Evolutionary conservation across 2,888 invertebrate species (phyloP).

Genomic region (Onchidella celtica): DNA sequence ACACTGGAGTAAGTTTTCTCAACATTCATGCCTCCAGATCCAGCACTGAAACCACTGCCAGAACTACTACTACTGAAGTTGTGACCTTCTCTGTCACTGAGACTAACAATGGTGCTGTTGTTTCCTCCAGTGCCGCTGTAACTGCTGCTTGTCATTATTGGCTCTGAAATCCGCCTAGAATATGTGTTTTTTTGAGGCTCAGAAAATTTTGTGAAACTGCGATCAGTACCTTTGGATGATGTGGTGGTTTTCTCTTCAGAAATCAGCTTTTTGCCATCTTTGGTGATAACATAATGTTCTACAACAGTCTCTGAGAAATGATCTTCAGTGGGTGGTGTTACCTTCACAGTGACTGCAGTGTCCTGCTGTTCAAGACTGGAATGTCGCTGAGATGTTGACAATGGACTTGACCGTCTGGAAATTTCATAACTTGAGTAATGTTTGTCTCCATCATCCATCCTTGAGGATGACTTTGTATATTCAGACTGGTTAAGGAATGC

Average conservation of each 20-base stretch:
- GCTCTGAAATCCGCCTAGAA: not conserved
- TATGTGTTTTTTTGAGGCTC: not conserved
- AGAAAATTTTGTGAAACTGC: constrained; percentile 7
- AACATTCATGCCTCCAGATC: not conserved
- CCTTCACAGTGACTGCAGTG: constrained; percentile 5
- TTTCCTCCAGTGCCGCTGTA: not conserved
- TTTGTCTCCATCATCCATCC: not conserved
- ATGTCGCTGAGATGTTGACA: not conserved
- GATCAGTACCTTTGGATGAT: constrained; percentile 13
- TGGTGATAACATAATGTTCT: constrained; percentile 43
- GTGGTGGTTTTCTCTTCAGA: constrained; percentile 41
- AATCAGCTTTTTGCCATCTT: constrained; percentile 44
- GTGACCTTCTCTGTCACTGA: not conserved
- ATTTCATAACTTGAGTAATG: constrained; percentile 22
- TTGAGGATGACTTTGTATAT: not conserved
- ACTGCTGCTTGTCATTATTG: not conserved
- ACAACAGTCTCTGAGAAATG: constrained; percentile 40
- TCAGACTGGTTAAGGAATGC: constrained; percentile 20
- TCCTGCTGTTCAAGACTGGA: constrained; percentile 21
- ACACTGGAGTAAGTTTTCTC: constrained; percentile 13
- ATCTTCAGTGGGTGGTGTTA: constrained; percentile 12
- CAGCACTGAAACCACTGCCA: not conserved
- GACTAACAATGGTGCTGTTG: not conserved
- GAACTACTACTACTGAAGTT: not conserved
- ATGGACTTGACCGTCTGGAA: constrained; percentile 8